Evolutionary conservation across 2,888 invertebrate species (phyloP), one percentile per base, ranked within the genome.

Genomic region (Scaptomyza tumidula): DNA sequence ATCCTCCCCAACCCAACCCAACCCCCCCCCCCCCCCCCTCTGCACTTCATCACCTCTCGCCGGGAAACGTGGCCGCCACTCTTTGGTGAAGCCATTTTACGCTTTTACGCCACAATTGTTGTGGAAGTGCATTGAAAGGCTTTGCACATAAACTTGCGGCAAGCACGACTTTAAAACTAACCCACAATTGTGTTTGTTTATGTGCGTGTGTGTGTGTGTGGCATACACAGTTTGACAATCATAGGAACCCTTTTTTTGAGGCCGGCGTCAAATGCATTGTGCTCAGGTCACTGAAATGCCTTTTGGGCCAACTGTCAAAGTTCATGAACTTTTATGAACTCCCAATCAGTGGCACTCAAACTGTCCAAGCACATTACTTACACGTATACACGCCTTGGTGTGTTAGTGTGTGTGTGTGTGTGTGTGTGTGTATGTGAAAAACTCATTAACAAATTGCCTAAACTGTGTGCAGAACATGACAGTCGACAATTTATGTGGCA

Each of bases 91-190:
- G 83, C 70, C 75, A 75, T 88, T 89, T 86, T 80, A 86, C 86
- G 86, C 83, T 86, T 89, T 86, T 86, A 89, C 88, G 86, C 89
- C 86, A 64, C 86, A 86, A 86, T 89, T 86, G 89, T 89, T 86
- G 81, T 86, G 87, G 74, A 57, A 84, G 48, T 58, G 69, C 75
- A 78, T 68, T 69, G 87, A 65, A 70, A 68, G 67, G 65, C 75
- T 60, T 63, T 76, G 70, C 86, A 80, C 66, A 75, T 69, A 57
- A 76, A 79, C 76, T 79, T 66, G 76, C 44, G 71, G 78, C 81
- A 80, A 77, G 65, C 68, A 61, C 72, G 87, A 72, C 89, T 88
- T 88, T 80, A 88, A 83, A 83, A 83, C 81, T 81, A 87, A 71
- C 53, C 81, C 75, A 87, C 78, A 86, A 79, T 61, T 75, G 74